phyloP scores from a whole-genome alignment of 2,797 vertebrate genomes.

The Buphagus erythrorhynchus region DNA sequence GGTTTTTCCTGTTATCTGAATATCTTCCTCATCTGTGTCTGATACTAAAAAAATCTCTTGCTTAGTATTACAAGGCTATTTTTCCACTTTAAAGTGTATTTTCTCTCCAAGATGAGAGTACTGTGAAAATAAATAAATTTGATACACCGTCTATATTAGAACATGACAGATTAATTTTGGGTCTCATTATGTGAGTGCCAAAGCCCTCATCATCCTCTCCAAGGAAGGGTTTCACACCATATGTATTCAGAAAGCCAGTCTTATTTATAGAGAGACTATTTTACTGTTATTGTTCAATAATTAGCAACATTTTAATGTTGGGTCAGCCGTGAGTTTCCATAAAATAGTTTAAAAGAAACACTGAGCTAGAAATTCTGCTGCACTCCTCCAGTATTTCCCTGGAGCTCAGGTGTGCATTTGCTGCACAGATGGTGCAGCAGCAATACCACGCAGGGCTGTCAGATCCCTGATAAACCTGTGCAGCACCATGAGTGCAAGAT shows the following conservation, averaged over 20 bases:
- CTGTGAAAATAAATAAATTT: background rate
- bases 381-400: slow-evolving; percentile 18
- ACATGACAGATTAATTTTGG: background rate
- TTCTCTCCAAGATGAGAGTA: background rate
- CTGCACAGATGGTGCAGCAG: slow-evolving; percentile 75
- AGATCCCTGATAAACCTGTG: slow-evolving; percentile 39
- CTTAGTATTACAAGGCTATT: background rate
- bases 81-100: background rate
- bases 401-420: slow-evolving; percentile 59
- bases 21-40: background rate
- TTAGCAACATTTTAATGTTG: background rate
- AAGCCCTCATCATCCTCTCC: background rate
- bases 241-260: background rate
- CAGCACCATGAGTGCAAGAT: slow-evolving; percentile 31
- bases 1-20: background rate
- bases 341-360: background rate
- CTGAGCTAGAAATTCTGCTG: slow-evolving; percentile 55
- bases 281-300: background rate
- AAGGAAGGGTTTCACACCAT: background rate
- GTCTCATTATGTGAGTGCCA: background rate
- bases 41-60: background rate
- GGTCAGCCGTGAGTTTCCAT: background rate
- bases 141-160: background rate
- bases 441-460: slow-evolving; percentile 68
- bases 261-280: background rate